Base-by-base conservation (phyloP, 2,888 invertebrate species). In the Yponomeuta cagnagella region DNA sequence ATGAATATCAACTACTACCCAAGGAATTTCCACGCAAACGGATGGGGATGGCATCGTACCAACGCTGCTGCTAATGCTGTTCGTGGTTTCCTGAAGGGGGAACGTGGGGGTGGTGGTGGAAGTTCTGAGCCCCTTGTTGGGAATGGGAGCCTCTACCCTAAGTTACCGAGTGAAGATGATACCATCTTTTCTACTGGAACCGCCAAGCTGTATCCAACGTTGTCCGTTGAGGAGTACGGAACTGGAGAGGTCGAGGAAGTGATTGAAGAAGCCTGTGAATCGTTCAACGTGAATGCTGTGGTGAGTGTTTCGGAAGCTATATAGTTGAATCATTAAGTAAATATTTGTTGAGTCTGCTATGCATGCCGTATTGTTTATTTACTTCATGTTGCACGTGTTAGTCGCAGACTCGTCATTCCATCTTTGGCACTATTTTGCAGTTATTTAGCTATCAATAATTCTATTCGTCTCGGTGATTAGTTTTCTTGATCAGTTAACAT, bases 41-140 rank as follows among this genome's bases (percentile, higher is more conserved):
- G 92, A 1, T 91, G 89, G 90, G 92, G 92, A 0, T 92, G 92
- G 92, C 91, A 92, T 74, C 78, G 91, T 30, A 74, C 79, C 0
- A 77, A 78, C 6, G 83, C 74, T n/a, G 85, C 87, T 1, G 77
- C 89, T 0, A 78, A 81, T 0, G 90, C 90, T 8, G 89, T 89
- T 0, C 78, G 79, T 10, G 89, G 90, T 0, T 92, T 92, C 72
- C 75, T 91, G 73, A 86, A 80, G 70, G 80, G 81, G 5, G 91
- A 89, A 73, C 79, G 90, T 30, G 90, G 87, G 2, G 90, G 87
- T 2, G 86, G 83, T 70, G 80, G 72, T 9, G 80, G 77, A 0
- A 78, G 79, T 69, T 74, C 80, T 3, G 88, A 87, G 63, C 83
- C 84, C 1, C 73, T 85, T n/a, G 72, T 88, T 69, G 85, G 82